A percentile compares a stretch with the other conserved stretches of the same genome.
Conservation (phyloP, 1,140 invertebrate species). For the Phymastichus coffea region DNA sequence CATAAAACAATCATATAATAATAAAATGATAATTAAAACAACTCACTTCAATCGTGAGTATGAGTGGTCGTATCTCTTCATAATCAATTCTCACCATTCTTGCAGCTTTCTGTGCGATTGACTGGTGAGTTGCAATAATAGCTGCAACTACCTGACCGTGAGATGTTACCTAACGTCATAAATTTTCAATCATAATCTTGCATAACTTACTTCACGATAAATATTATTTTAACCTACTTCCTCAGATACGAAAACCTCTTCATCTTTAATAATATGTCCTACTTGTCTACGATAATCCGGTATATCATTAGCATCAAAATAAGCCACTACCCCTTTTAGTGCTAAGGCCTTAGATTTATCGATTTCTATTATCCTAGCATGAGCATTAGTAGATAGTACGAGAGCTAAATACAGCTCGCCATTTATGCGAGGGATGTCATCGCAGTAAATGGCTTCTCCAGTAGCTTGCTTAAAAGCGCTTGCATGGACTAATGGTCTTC, state of each 20-base stretch:
- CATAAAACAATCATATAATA: too few relatives aligned
- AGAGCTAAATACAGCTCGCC: constrained; percentile 75
- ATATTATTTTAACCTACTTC: constrained; percentile 46
- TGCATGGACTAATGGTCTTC: constrained; percentile 75
- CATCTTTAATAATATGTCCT: constrained; percentile 73
- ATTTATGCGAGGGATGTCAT: constrained; percentile 76
- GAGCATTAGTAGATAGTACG: constrained; percentile 74
- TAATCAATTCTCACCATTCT: constrained; percentile 72
- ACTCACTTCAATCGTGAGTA: constrained; percentile 75
- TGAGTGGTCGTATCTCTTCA: constrained; percentile 69
- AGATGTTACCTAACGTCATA: constrained; percentile 61
- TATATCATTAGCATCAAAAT: constrained; percentile 71
- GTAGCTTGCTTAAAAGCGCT: constrained; percentile 85
- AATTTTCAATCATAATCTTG: background rate
- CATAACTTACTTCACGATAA: background rate
- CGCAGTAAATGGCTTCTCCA: constrained; percentile 88
- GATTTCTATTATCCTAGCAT: constrained; percentile 76
- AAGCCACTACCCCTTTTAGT: constrained; percentile 71
- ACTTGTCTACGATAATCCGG: constrained; percentile 61
- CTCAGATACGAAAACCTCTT: constrained; percentile 70
- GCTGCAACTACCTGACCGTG: constrained; percentile 77
- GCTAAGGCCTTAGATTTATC: constrained; percentile 70
- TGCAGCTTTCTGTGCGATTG: constrained; percentile 71
- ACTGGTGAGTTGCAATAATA: constrained; percentile 71
- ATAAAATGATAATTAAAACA: too few relatives aligned